Evolutionary conservation across 2,797 vertebrate genomes (phyloP), one percentile per base, ranked within the genome.

Genomic region (Enoplosus armatus): DNA sequence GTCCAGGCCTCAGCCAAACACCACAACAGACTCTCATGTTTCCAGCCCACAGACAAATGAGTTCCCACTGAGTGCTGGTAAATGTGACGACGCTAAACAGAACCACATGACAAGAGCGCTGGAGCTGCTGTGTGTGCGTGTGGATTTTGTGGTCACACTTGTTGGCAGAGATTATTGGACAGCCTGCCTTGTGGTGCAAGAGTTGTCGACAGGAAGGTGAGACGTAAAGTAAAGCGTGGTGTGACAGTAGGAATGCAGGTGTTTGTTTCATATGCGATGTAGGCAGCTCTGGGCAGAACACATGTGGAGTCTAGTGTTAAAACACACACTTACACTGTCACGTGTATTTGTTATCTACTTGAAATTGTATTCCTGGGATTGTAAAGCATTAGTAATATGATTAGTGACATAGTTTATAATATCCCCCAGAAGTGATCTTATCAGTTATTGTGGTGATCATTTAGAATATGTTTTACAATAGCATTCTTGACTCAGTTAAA

Each of bases 11-110:
- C 77, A 1, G 59, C 84, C 75, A 73, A 89, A 90, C 90, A 89
- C 82, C 82, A 88, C 83, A 90, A 73, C 89, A 79, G 33, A 65
- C 75, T 86, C 90, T 93, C 85, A n/a, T 72, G 87, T 94, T 94
- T 80, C 91, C 62, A 72, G 68, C 77, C 66, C 66, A 68, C 67
- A 77, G 74, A 79, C 85, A 81, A 75, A 78, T 43, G 60, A 53
- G 56, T 83, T 89, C 75, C 76, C 63, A 78, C 74, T 51, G 59
- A 64, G 78, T 72, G 72, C 77, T 72, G 83, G 78, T 84, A 59
- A 80, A 79, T 80, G 47, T 81, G 81, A 91, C 65, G 70, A 85
- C 82, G 80, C 65, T 91, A 91, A 93, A 90, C 90, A 80, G 73
- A 89, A 82, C 88, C 89, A 87, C 88, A 86, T 90, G 89, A 87